Conservation (phyloP, 2,113 vertebrate species). For the Zeus faber region DNA sequence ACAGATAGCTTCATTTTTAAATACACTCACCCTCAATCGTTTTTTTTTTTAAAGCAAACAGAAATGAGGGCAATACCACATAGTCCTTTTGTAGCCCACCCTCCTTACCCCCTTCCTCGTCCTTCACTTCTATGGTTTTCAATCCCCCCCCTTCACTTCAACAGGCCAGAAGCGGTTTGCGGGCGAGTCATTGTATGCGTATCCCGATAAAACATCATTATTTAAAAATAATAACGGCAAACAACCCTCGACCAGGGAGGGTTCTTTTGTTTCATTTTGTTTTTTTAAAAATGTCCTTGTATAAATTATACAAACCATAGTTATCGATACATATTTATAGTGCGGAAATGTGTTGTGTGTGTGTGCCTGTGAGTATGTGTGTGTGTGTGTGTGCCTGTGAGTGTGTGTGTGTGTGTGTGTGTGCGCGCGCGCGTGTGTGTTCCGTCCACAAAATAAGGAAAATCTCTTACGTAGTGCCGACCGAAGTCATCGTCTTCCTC, state of each 20-base stretch:
- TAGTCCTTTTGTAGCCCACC: constrained; percentile 33
- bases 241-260: constrained; percentile 42
- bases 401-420: neutral
- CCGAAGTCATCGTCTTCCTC: constrained; percentile 21
- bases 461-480: constrained; percentile 30
- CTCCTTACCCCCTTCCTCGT: no score
- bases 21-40: constrained; percentile 45
- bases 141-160: constrained; percentile 14
- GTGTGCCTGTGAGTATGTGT: constrained; percentile 1
- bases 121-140: neutral
- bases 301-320: constrained; percentile 75
- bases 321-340: constrained; percentile 62
- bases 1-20: constrained; percentile 49
- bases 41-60: constrained; percentile 42
- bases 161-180: constrained; percentile 18
- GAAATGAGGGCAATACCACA: constrained; percentile 50
- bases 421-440: neutral
- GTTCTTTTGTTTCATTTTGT: constrained; percentile 17
- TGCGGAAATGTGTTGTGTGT: constrained; percentile 17
- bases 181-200: constrained; percentile 52
- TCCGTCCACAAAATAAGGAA: constrained; percentile 20
- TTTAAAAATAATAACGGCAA: constrained; percentile 66
- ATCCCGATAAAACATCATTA: constrained; percentile 63
- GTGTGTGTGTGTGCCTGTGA: neutral
- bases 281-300: constrained; percentile 64